These are phyloP conservation scores for Eubucco bourcierii DNA, from an alignment of 2,113 vertebrate species.

Conservation along the genomic window DNA sequence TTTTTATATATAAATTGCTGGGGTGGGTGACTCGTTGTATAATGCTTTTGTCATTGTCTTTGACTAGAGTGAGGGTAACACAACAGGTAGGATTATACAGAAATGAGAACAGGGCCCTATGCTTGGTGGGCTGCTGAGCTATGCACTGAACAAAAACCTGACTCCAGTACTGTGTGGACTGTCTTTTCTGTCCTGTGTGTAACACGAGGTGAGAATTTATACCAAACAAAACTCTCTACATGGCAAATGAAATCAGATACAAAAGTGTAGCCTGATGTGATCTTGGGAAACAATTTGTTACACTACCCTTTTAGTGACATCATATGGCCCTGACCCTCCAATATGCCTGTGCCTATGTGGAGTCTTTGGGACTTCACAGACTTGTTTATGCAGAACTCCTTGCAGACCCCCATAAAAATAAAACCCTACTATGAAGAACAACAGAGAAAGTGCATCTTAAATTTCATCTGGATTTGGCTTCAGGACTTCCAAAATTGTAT, in stretches of 20 bases:
- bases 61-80: not conserved
- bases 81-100: not conserved
- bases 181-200: not conserved
- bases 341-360: rapidly evolving
- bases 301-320: not conserved
- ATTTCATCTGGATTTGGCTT: not conserved
- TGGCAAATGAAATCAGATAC: not conserved
- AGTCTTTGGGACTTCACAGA: not conserved
- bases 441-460: not conserved
- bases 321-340: not conserved
- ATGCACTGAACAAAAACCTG: not conserved
- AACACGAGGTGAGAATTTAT: not conserved
- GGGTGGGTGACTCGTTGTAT: not conserved
- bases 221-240: not conserved
- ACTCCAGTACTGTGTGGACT: not conserved
- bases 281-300: not conserved
- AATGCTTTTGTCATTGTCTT: not conserved
- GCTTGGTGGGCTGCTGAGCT: not conserved
- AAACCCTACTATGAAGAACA: not conserved
- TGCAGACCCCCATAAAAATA: not conserved
- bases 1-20: not conserved
- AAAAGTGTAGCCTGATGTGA: not conserved
- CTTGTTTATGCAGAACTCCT: not conserved
- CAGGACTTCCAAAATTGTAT: not conserved
- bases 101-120: not conserved